Conservation (phyloP, 2,113 vertebrate genomes). For the Cyphotilapia sp. region DNA sequence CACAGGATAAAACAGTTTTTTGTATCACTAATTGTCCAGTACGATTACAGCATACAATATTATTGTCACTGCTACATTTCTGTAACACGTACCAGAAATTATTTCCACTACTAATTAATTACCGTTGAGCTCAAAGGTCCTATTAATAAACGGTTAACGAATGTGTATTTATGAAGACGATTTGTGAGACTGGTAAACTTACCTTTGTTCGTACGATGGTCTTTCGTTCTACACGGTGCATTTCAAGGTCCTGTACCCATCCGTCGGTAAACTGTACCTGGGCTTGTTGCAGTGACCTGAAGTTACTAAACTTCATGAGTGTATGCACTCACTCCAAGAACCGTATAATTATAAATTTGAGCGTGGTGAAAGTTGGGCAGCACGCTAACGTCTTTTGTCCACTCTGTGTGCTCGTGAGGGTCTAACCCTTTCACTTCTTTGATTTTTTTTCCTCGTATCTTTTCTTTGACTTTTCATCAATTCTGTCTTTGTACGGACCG, state of each 20-base stretch:
- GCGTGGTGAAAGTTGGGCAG: neutral
- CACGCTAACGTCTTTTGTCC: neutral
- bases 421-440: rapidly evolving
- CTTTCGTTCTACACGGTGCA: too few relatives aligned
- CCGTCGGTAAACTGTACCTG: neutral
- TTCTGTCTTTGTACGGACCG: neutral
- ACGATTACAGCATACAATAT: too few relatives aligned
- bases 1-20: too few relatives aligned
- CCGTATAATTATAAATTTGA: rapidly evolving
- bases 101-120: too few relatives aligned
- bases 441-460: neutral
- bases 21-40: too few relatives aligned
- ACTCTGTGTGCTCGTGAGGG: too few relatives aligned
- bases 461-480: neutral
- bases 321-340: neutral
- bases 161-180: rapidly evolving
- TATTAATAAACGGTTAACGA: too few relatives aligned
- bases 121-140: rapidly evolving
- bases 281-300: too few relatives aligned
- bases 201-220: rapidly evolving
- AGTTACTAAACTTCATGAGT: too few relatives aligned
- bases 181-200: too few relatives aligned
- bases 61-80: too few relatives aligned
- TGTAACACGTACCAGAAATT: rapidly evolving
- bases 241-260: rapidly evolving